Evolutionary conservation across 2,888 invertebrate species (phyloP), one percentile per base, ranked within the genome.

Genomic region (Tuta absoluta): DNA sequence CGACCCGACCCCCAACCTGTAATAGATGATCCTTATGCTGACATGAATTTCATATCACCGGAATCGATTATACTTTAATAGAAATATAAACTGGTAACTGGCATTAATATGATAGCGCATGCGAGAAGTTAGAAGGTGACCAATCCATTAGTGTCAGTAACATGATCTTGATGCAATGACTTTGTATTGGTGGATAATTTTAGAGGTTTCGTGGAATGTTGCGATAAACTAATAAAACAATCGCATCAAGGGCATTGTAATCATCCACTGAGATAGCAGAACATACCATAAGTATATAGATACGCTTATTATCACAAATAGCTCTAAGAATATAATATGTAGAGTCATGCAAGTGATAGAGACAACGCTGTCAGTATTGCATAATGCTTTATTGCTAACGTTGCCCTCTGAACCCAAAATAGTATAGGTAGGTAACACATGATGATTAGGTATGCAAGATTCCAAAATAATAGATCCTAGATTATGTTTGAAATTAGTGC

Each of bases 1-100:
- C 86, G 88, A 87, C 87, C 89, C 88, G 88, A 87, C 87, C 89
- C 88, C 87, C 85, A 76, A 80, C 77, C 77, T 73, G 80, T 82
- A 80, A 87, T 87, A 86, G 86, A 84, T 84, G 77, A 85, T 78
- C 76, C 76, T 75, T 72, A 71, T 71, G 71, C 61, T 10, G 64
- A 70, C 66, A 67, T 66, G 68, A 75, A 78, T 77, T 80, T 83
- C 63, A 63, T 85, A 82, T 82, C 81, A 80, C 78, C 77, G 60
- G 70, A 63, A 63, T 61, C 60, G 58, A 19, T 38, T 38, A 21
- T 38, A 38, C 19, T 58, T n/a, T 28, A 12, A 49, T 51, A 23
- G 19, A 51, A 23, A 51, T 23, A 51, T 51, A 11, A 23, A 12
- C 51, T 12, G 51, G 51, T 51, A 21, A 11, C 19, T n/a, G n/a